Conservation (phyloP, 2,113 vertebrate genomes). For the Shinisaurus crocodilurus region DNA sequence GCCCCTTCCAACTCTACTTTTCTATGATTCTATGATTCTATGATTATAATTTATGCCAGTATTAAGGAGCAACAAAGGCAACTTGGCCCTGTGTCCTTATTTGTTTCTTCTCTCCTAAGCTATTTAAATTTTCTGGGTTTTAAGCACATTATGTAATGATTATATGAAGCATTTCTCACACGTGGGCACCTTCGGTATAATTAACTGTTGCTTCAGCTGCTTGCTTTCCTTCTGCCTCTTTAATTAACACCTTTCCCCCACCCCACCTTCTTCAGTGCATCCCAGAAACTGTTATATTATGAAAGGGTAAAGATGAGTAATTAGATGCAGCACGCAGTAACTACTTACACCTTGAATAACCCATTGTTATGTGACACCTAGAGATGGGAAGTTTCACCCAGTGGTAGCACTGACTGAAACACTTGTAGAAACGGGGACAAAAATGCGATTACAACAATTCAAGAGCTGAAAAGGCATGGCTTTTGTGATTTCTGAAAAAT, state of each 20-base stretch:
- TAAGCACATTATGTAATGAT: slow-evolving; percentile 1
- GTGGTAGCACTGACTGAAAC: not conserved
- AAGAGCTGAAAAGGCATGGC: fast-evolving
- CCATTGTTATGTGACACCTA: slow-evolving; percentile 33
- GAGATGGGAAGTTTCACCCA: slow-evolving; percentile 28
- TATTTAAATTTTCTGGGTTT: slow-evolving; percentile 1
- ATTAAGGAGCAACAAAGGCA: not conserved
- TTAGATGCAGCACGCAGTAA: slow-evolving; percentile 19
- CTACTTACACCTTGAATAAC: slow-evolving; percentile 35
- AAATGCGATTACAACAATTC: not conserved
- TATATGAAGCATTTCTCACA: slow-evolving; percentile 24
- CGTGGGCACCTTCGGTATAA: slow-evolving; percentile 14
- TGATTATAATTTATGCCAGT: not conserved
- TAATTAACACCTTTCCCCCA: slow-evolving; percentile 36
- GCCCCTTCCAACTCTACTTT: not conserved
- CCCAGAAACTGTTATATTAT: slow-evolving; percentile 14
- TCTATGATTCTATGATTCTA: too few species aligned
- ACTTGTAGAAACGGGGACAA: not conserved
- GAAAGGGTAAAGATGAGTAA: slow-evolving; percentile 39
- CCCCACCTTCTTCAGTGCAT: not conserved
- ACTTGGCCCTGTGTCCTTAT: not conserved
- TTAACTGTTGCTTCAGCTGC: slow-evolving; percentile 2
- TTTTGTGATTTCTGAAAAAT: not conserved
- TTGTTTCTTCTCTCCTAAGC: not conserved
- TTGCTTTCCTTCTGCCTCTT: slow-evolving; percentile 28